Conservation (phyloP, 1,140 invertebrate species). For the Brachionus asplanchnoidis region DNA sequence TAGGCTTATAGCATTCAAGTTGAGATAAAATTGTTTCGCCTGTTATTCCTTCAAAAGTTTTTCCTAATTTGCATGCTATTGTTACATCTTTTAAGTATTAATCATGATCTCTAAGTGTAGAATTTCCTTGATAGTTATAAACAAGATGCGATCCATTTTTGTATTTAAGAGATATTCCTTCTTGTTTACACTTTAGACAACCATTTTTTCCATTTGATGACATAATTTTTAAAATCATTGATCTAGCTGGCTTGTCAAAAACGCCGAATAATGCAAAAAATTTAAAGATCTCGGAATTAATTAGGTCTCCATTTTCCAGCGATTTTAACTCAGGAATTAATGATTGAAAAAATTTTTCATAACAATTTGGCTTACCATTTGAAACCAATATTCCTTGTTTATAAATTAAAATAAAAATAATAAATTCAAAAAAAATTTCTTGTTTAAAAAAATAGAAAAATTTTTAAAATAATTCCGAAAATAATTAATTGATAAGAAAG, state of each 20-base stretch:
- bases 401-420: background rate
- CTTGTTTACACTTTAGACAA: background rate
- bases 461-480: too few species aligned
- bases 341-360: background rate
- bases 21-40: background rate
- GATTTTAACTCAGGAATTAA: background rate
- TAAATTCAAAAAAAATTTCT: background rate
- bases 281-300: background rate
- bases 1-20: background rate
- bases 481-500: too few species aligned
- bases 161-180: background rate
- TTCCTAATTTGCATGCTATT: background rate
- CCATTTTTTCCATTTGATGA: background rate
- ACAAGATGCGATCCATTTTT: background rate
- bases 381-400: background rate
- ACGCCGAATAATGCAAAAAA: background rate
- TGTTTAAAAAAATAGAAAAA: too few species aligned
- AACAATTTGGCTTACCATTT: background rate
- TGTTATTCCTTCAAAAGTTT: background rate
- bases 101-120: background rate
- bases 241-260: background rate
- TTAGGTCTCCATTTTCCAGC: background rate
- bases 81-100: background rate
- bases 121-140: background rate
- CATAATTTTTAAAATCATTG: background rate